Evolutionary conservation across 2,888 invertebrate species (phyloP).

Genomic region (Incurvaria masculella): DNA sequence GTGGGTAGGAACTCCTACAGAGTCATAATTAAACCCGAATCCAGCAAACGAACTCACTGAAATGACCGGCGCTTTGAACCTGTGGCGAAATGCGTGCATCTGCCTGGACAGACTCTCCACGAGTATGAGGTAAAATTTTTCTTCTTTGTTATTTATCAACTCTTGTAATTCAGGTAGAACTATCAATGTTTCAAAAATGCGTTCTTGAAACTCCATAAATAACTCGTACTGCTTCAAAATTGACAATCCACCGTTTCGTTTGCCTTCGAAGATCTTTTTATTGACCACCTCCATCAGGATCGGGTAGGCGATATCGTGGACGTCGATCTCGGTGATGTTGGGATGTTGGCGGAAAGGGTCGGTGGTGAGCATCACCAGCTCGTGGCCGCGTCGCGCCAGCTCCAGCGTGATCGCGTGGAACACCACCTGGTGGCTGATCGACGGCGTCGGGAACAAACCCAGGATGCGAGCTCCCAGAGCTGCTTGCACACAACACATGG

Average conservation of each 20-base stretch:
- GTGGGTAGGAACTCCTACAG: slow-evolving; percentile 30
- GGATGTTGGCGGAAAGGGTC: slow-evolving; percentile 29
- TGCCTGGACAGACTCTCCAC: slow-evolving; percentile 27
- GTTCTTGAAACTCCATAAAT: slow-evolving; percentile 2
- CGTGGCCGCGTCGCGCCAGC: slow-evolving; percentile 32
- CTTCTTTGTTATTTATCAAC: slow-evolving; percentile 15
- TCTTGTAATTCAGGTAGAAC: slow-evolving; percentile 19
- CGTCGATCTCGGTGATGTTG: slow-evolving; percentile 29
- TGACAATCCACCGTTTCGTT: background rate
- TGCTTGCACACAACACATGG: background rate
- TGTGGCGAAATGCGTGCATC: slow-evolving; percentile 17
- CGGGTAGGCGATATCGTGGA: slow-evolving; percentile 28
- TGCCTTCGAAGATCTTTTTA: background rate
- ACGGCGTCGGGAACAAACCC: slow-evolving; percentile 18
- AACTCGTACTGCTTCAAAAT: background rate
- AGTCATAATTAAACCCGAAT: slow-evolving; percentile 20
- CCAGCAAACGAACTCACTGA: slow-evolving; percentile 26
- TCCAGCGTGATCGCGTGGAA: slow-evolving; percentile 27
- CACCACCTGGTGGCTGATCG: slow-evolving; percentile 27
- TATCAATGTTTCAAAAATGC: slow-evolving; percentile 18
- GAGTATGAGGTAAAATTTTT: slow-evolving; percentile 33
- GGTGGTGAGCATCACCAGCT: slow-evolving; percentile 31
- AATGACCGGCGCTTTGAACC: slow-evolving; percentile 31
- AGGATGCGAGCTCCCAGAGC: slow-evolving; percentile 18
- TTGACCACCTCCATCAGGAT: slow-evolving; percentile 16